These are phyloP conservation scores for Trochalopteron elliotii DNA, from an alignment of 2,113 vertebrate species.

Conservation along the genomic window DNA sequence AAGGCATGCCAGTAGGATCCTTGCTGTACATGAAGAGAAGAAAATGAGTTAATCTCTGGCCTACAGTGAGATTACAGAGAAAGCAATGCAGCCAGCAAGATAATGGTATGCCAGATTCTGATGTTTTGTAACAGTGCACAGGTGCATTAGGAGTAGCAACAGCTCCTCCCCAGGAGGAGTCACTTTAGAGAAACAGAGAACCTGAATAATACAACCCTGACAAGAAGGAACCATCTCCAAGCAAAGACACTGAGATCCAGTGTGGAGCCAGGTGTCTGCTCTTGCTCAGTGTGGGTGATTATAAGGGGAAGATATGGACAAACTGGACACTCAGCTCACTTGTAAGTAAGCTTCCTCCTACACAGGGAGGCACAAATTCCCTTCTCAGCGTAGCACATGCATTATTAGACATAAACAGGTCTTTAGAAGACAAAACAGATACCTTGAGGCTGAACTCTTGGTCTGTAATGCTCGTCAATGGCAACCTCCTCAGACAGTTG, in stretches of 20 bases:
- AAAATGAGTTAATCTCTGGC: neutral
- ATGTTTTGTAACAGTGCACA: neutral
- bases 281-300: neutral
- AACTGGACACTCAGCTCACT: neutral
- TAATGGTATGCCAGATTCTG: neutral
- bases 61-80: neutral
- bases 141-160: neutral
- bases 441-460: constrained; percentile 65
- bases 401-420: neutral
- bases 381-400: neutral
- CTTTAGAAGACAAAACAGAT: neutral
- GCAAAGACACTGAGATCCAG: neutral
- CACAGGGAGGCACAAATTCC: neutral
- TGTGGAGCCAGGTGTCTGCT: neutral
- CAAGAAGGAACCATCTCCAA: neutral
- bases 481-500: constrained; percentile 86
- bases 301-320: neutral
- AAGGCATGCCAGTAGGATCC: neutral
- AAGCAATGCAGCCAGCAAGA: neutral
- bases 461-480: constrained; percentile 78
- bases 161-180: neutral
- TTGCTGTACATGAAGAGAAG: neutral
- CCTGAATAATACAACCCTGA: neutral
- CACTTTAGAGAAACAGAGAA: neutral
- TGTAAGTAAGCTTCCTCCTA: neutral